A percentile compares a stretch with the other conserved stretches of the same genome.
These are phyloP conservation scores for Microdon myrmicae DNA, from an alignment of 2,888 invertebrate genomes.

Conservation along the genomic window DNA sequence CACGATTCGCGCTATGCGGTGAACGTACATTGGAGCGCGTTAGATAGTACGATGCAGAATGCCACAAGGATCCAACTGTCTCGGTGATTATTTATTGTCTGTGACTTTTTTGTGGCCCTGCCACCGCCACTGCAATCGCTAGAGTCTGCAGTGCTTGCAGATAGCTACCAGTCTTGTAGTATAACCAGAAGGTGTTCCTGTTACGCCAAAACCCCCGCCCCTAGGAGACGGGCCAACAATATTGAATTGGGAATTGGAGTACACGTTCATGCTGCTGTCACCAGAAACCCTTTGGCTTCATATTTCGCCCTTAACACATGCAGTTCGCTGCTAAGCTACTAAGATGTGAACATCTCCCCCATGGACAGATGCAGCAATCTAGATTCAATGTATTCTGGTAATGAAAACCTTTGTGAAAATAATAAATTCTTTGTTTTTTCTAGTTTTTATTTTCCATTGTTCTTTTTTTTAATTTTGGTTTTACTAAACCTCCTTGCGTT, in stretches of 20 bases:
- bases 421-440: constrained; percentile 37
- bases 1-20: constrained; percentile 44
- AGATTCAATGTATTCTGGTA: constrained; percentile 39
- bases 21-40: constrained; percentile 28
- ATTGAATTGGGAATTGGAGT: constrained; percentile 52
- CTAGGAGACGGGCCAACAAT: constrained; percentile 36
- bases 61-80: constrained; percentile 48
- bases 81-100: constrained; percentile 48
- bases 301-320: constrained; percentile 21
- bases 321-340: constrained; percentile 39
- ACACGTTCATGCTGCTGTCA: constrained; percentile 47
- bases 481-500: background rate
- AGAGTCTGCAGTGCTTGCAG: constrained; percentile 9
- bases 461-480: constrained; percentile 3
- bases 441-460: constrained; percentile 3
- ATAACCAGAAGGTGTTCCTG: constrained; percentile 43
- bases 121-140: constrained; percentile 20
- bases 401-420: constrained; percentile 46
- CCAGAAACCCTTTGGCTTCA: constrained; percentile 25
- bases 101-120: constrained; percentile 43
- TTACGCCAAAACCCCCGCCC: constrained; percentile 31
- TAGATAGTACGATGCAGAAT: constrained; percentile 42
- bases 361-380: constrained; percentile 40
- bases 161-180: constrained; percentile 24
- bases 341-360: constrained; percentile 46